Conservation (phyloP, 2,888 invertebrate species). For the Cybosia mesomella region DNA sequence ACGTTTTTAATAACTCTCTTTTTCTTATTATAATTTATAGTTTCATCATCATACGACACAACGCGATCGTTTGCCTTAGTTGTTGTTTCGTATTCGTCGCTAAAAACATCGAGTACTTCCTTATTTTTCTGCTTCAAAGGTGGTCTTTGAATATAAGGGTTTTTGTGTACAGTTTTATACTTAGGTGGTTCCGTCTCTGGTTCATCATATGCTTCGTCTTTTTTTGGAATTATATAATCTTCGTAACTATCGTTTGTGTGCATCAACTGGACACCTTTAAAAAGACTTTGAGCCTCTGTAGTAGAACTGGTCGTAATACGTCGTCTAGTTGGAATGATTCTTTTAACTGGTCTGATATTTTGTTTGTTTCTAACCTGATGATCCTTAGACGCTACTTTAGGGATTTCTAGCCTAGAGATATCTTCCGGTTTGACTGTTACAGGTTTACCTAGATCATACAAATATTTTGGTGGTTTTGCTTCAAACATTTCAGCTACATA, state of each 20-base stretch:
- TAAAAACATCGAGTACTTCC: not conserved
- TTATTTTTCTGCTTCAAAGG: not conserved
- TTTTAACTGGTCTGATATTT: not conserved
- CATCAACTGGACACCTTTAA: not conserved
- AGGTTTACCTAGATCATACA: slow-evolving; percentile 7
- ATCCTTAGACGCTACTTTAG: not conserved
- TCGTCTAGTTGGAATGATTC: not conserved
- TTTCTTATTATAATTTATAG: not conserved
- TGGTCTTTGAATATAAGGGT: not conserved
- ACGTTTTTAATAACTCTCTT: not conserved
- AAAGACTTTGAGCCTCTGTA: not conserved
- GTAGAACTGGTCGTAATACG: slow-evolving; percentile 6
- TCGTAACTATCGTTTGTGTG: slow-evolving; percentile 65
- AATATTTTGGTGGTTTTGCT: slow-evolving; percentile 16
- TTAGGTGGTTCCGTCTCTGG: slow-evolving; percentile 20
- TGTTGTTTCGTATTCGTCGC: not conserved
- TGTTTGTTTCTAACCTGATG: not conserved
- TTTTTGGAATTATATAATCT: slow-evolving; percentile 66
- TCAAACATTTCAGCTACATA: slow-evolving; percentile 14
- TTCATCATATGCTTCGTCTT: slow-evolving; percentile 54
- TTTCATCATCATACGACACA: not conserved
- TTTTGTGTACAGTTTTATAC: not conserved
- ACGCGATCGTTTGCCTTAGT: not conserved
- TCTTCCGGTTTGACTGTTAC: not conserved
- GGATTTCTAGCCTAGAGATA: not conserved